These are phyloP conservation scores for Capitulum mitella DNA, from an alignment of 2,888 invertebrate species.

Conservation along the genomic window DNA sequence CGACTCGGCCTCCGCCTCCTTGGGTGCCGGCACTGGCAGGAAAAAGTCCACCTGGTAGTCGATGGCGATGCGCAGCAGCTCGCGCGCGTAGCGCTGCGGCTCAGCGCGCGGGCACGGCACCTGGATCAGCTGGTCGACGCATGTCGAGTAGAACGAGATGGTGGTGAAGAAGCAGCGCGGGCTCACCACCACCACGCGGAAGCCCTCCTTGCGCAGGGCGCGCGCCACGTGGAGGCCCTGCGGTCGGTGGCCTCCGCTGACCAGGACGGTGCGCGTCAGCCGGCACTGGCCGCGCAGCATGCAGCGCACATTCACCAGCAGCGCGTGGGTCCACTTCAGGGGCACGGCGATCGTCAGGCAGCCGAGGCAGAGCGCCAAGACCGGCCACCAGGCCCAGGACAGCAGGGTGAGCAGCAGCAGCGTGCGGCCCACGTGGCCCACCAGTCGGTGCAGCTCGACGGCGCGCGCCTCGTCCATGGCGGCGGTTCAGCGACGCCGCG, in stretches of 20 bases:
- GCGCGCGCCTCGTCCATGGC: background rate
- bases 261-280: background rate
- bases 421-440: background rate
- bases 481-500: background rate
- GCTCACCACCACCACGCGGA: conserved; percentile 9
- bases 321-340: background rate
- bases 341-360: background rate
- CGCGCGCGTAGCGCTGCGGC: conserved; percentile 15
- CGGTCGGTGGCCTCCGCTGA: conserved; percentile 22
- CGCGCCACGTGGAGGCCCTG: conserved; percentile 10
- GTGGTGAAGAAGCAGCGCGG: conserved; percentile 14
- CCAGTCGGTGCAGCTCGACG: background rate
- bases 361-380: background rate
- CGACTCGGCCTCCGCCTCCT: conserved; percentile 24
- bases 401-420: background rate
- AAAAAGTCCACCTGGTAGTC: conserved; percentile 26
- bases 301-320: background rate
- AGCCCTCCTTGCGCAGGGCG: conserved; percentile 15
- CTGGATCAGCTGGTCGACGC: conserved; percentile 19
- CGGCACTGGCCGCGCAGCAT: background rate
- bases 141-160: conserved; percentile 8
- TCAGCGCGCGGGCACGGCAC: background rate
- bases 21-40: conserved; percentile 15
- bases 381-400: background rate
- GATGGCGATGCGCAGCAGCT: conserved; percentile 10